Percentiles rank a stretch among this genome's conserved stretches.
Evolutionary conservation across 2,113 vertebrate genomes (phyloP).

Genomic region (Bufo bufo): DNA sequence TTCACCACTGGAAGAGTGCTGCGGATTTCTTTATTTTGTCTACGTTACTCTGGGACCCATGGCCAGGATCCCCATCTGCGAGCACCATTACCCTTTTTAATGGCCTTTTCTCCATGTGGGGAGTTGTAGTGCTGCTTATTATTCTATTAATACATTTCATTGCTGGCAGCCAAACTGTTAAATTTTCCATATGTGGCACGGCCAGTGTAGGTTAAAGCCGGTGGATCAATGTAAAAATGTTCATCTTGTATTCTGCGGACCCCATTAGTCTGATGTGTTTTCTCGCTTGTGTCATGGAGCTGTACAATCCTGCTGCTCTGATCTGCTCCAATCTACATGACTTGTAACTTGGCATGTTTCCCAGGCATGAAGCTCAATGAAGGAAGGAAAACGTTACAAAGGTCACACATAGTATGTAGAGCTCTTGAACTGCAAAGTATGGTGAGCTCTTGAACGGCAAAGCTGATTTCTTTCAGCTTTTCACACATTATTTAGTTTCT

Average conservation of each 20-base stretch:
- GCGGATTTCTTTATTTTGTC: too few relatives aligned
- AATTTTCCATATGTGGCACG: neutral
- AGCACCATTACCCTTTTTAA: too few relatives aligned
- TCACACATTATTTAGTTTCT: neutral
- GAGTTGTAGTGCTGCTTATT: too few relatives aligned
- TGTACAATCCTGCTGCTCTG: conserved; percentile 34
- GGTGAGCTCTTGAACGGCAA: neutral
- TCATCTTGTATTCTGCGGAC: neutral
- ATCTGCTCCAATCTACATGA: conserved; percentile 30
- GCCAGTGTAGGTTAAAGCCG: neutral
- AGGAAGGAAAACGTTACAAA: conserved; percentile 21
- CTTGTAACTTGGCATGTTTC: conserved; percentile 45
- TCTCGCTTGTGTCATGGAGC: conserved; percentile 24
- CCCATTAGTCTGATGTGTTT: neutral
- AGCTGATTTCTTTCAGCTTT: neutral
- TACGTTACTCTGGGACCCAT: too few relatives aligned
- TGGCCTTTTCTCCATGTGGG: too few relatives aligned
- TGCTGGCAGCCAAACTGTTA: neutral
- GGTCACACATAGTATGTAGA: conserved; percentile 40
- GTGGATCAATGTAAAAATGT: neutral
- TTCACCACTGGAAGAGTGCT: too few relatives aligned
- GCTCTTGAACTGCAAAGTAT: neutral
- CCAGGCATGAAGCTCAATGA: conserved; percentile 34
- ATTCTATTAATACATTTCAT: neutral
- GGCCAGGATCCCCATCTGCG: too few relatives aligned